Base-by-base conservation (phyloP, 2,888 invertebrate species). In the Formica aserva region DNA sequence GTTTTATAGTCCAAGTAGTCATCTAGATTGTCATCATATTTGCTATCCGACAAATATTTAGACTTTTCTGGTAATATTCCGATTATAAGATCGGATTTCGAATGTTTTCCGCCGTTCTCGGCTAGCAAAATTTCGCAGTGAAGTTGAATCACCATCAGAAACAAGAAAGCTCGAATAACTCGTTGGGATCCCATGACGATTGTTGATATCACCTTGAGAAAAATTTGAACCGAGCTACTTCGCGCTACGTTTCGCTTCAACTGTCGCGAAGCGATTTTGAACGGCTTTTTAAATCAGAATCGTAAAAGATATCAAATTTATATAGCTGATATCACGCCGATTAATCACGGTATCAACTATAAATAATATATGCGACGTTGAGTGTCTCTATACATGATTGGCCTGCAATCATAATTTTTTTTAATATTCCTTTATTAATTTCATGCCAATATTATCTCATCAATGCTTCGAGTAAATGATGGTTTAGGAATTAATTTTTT, bases 361-460 rank as follows among this genome's bases (percentile, higher is more conserved):
- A 75, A 74, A 48, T 66, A 52, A 76, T 63, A 48, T 1, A 13
- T 29, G 29, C 18, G 15, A 1, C 11, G n/a, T 45, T 57, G 11
- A 66, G 9, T 22, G 13, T 6, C 8, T 38, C 38, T 15, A 15
- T 55, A 26, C 26, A 66, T n/a, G 66, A 66, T 38, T n/a, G 55
- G 26, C 11, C 15, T 67, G 29, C 29, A 77, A 55, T 55, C 67
- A 55, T 13, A 38, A 66, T 38, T 22, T 22, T 22, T 18, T 38
- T 77, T 29, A 77, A 29, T 26, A n/a, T 55, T 8, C 38, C 11
- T 15, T 66, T 26, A 55, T 57, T 55, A 55, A 77, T 77, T 77
- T 67, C 77, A 52, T 38, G 67, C 67, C 13, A 22, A 3, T 1
- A 5, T 55, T 66, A 67, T 38, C 66, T 57, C 75, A 32, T 41